Evolutionary conservation across 2,888 invertebrate genomes (phyloP).

Genomic region (Drosophila paramelanica): DNA sequence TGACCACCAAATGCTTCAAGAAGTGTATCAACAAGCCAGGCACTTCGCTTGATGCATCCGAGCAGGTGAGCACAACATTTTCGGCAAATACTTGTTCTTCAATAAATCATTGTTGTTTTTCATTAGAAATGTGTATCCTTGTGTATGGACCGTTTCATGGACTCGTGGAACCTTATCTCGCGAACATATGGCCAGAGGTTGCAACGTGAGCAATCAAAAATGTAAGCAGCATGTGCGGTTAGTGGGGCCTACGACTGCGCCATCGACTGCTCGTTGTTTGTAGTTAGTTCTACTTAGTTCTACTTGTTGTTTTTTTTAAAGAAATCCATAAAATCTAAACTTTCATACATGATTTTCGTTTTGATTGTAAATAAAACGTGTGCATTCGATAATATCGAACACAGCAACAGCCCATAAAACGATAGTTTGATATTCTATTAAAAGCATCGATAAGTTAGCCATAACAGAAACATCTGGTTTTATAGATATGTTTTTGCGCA

Average conservation of each 20-base stretch:
- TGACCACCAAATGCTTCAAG: conserved; percentile 98
- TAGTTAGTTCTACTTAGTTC: conserved; percentile 46
- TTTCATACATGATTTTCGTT: conserved; percentile 54
- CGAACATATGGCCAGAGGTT: conserved; percentile 93
- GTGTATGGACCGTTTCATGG: conserved; percentile 99
- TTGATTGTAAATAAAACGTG: conserved; percentile 59
- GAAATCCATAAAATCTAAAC: conserved; percentile 41
- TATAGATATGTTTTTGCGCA: conserved; percentile 9
- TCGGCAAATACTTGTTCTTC: not conserved
- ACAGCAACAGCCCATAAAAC: not conserved
- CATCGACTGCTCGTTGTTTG: conserved; percentile 20
- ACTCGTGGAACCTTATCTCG: conserved; percentile 96
- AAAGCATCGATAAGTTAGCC: conserved; percentile 4
- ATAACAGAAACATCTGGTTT: conserved; percentile 11
- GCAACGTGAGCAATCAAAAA: conserved; percentile 88
- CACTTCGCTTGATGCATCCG: conserved; percentile 93
- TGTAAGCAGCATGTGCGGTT: conserved; percentile 35
- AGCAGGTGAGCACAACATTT: conserved; percentile 88
- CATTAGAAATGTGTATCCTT: conserved; percentile 97
- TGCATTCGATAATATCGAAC: conserved; percentile 9
- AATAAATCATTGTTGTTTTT: not conserved
- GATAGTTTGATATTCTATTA: conserved; percentile 4
- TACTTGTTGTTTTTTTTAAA: conserved; percentile 50
- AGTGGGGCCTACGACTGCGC: conserved; percentile 1
- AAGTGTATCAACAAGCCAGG: conserved; percentile 97